Base-by-base conservation (phyloP, 2,797 vertebrate species). In the Chaetodon trifasciatus region DNA sequence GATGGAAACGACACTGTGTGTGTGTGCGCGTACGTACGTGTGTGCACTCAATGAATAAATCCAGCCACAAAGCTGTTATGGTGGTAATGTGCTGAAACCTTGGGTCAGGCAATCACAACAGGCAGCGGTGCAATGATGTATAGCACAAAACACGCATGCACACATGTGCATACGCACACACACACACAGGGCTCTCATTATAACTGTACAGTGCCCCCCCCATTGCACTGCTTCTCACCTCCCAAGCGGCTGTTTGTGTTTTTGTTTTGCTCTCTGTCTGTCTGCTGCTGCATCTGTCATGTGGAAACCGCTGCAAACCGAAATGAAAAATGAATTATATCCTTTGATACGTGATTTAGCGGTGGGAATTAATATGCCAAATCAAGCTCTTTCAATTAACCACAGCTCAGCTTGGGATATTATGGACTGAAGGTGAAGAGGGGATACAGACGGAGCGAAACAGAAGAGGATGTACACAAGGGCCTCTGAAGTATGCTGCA, bases 31-130 rank as follows among this genome's bases (percentile, higher is more conserved):
- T 55, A 64, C 49, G 46, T 16, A 10, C 46, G 42, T 63, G 23
- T 74, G 76, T 77, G 73, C 60, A 79, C 62, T 47, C 66, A 53
- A 83, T 32, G 60, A 85, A 90, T 79, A 90, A 88, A 92, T 86
- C 58, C 69, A 71, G 55, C 63, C 86, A 63, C 84, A 83, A 66
- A 89, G 78, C 77, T 74, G 81, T 81, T 88, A 75, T 83, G 81
- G 74, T 88, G 80, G 81, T 83, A 84, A 90, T 90, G 78, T 13
- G 28, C 52, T 56, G 78, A 80, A 91, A 88, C 83, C 87, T 77
- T 55, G 74, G 89, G 83, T 89, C 88, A 87, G 81, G 81, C 85
- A 90, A 90, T 90, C 89, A 81, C 81, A 86, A 85, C 84, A 84
- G 62, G 79, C 86, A 82, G 69, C 17, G 23, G 76, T 74, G 84